Base-by-base conservation (phyloP, 2,113 vertebrate genomes). In the Hystrix brachyura region DNA sequence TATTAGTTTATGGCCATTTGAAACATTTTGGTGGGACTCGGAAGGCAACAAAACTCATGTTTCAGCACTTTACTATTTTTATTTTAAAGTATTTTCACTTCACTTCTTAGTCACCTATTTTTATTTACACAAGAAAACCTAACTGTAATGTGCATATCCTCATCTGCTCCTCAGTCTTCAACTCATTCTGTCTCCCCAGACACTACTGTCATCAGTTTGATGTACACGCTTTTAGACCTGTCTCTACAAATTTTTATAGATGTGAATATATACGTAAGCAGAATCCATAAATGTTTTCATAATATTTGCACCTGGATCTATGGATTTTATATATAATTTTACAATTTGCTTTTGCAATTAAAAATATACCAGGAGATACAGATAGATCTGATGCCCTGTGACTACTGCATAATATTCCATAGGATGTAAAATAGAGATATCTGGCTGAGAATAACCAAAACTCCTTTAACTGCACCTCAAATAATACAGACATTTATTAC, bases 61-160 rank as follows among this genome's bases (percentile, higher is more conserved):
- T 86, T 91, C 32, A 60, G 7, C 0, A 64, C 64, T 85, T 80
- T 29, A 59, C 14, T 80, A 43, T 79, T 76, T 78, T 90, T 53
- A 93, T 94, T 97, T 94, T 57, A 80, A 67, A 81, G 29, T 79
- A 72, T 65, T 94, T 94, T 90, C 4, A 21, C 23, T 51, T 92
- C 25, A 48, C 12, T 94, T 65, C 91, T 87, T 59, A 55, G 74
- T 59, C 51, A 12, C 25, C n/a, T 88, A 60, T 15, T 95, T 59
- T 48, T 71, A 72, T 25, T 38, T 34, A 60, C 82, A 46, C 12
- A 86, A 5, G 38, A 69, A 79, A 19, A 78, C 18, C 17, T 59
- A 34, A 67, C 27, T 18, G n/a, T 1, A 57, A 2, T 59, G 38
- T 76, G 2, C 48, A 15, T 48, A 17, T 72, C 18, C 2, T 46